These are phyloP conservation scores for Hirtodrosophila duncani DNA, from an alignment of 2,888 invertebrate genomes.

Conservation along the genomic window DNA sequence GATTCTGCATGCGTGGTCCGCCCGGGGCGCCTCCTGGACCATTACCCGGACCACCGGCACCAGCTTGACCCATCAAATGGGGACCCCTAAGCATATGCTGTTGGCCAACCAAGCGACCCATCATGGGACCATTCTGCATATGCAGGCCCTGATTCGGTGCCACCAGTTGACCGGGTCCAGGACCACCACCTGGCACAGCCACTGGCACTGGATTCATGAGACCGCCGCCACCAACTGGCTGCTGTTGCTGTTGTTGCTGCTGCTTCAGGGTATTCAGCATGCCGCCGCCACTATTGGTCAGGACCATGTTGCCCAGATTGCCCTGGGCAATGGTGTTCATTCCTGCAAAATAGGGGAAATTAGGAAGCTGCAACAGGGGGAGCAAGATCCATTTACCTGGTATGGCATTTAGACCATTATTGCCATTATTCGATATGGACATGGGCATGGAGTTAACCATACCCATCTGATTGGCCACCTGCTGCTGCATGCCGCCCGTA, in stretches of 20 bases:
- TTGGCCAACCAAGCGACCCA: conserved; percentile 79
- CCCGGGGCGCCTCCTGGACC: conserved; percentile 67
- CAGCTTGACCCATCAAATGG: conserved; percentile 76
- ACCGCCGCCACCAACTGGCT: conserved; percentile 83
- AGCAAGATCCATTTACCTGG: conserved; percentile 80
- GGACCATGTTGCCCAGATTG: conserved; percentile 85
- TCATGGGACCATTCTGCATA: conserved; percentile 87
- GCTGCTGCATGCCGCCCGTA: conserved; percentile 85
- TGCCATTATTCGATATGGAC: conserved; percentile 87
- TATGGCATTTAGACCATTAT: conserved; percentile 85
- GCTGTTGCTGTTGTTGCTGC: conserved; percentile 85
- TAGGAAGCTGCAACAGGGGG: neutral
- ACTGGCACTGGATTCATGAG: conserved; percentile 81
- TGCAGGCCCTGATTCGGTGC: conserved; percentile 76
- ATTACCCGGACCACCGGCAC: conserved; percentile 59
- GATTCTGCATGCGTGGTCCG: conserved; percentile 82
- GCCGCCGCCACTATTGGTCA: conserved; percentile 88
- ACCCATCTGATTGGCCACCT: conserved; percentile 82
- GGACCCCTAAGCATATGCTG: conserved; percentile 77
- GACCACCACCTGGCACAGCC: conserved; percentile 60
- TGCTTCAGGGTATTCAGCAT: conserved; percentile 88
- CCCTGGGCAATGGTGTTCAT: conserved; percentile 83
- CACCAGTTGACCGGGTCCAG: conserved; percentile 65
- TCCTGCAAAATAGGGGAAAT: conserved; percentile 76
- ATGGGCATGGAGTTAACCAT: conserved; percentile 84